Evolutionary conservation across 2,113 vertebrate genomes (phyloP).

Genomic region (Archocentrus centrarchus): DNA sequence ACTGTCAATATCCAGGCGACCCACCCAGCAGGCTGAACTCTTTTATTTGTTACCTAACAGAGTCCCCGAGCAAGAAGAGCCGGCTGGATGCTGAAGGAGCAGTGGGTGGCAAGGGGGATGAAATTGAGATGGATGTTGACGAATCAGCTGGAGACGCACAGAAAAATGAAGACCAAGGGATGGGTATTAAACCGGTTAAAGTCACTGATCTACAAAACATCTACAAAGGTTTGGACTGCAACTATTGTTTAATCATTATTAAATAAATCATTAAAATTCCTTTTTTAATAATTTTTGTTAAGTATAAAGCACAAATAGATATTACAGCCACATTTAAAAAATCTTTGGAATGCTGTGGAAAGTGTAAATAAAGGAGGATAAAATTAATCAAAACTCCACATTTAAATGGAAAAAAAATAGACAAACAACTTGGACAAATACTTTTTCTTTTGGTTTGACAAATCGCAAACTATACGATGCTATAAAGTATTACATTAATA

Average conservation of each 20-base stretch:
- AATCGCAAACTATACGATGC: not conserved
- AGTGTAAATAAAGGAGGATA: not conserved
- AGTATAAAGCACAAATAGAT: not conserved
- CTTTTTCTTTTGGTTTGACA: not conserved
- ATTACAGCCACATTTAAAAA: not conserved
- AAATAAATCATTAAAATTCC: not conserved
- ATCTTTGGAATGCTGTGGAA: not conserved
- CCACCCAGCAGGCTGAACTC: too few species aligned
- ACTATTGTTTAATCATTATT: not conserved
- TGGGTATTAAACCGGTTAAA: not conserved
- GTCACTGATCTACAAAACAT: not conserved
- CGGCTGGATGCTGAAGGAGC: not conserved
- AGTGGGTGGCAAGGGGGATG: not conserved
- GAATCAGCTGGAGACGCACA: conserved; percentile 27
- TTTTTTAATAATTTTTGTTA: fast-evolving
- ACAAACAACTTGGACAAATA: not conserved
- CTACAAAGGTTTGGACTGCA: conserved; percentile 1
- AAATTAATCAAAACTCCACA: not conserved
- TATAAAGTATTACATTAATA: not conserved
- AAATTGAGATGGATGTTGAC: conserved; percentile 57
- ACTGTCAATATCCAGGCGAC: too few species aligned
- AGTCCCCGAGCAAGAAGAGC: conserved; percentile 52
- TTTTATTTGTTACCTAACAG: conserved; percentile 26
- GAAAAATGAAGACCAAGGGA: conserved; percentile 37
- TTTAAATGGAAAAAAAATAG: not conserved